Evolutionary conservation across 2,113 vertebrate genomes (phyloP).

Genomic region (Zosterops lateralis): DNA sequence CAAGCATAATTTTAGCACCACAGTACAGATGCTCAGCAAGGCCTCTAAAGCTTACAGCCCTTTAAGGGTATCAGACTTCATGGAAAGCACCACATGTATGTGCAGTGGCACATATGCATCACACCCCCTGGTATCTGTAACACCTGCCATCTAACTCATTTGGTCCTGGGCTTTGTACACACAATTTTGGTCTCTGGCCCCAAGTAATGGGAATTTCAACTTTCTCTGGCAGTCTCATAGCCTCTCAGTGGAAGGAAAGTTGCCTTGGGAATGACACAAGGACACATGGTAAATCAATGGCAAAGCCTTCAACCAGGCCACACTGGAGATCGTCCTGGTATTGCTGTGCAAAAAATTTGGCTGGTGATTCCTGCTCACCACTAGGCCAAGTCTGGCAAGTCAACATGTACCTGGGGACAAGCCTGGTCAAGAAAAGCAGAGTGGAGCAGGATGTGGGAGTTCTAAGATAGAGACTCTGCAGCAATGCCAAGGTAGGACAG

Average conservation of each 20-base stretch:
- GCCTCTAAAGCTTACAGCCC: background rate
- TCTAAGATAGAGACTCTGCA: background rate
- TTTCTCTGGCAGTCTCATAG: background rate
- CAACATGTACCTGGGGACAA: background rate
- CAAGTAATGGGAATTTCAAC: background rate
- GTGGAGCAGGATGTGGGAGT: background rate
- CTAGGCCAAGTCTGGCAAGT: background rate
- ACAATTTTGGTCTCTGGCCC: background rate
- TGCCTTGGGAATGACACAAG: background rate
- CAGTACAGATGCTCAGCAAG: background rate
- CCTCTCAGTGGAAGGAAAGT: background rate
- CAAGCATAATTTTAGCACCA: background rate
- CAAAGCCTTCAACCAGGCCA: background rate
- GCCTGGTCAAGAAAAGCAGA: background rate
- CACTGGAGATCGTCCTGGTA: background rate
- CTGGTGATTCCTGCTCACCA: background rate
- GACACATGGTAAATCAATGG: background rate
- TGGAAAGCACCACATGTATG: background rate
- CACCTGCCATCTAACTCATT: background rate
- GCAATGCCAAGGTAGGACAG: background rate
- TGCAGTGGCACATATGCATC: background rate
- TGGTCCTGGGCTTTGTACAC: background rate
- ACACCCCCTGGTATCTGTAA: background rate
- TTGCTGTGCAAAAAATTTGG: background rate
- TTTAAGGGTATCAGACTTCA: background rate